Conservation (phyloP, 1,140 invertebrate genomes). For the Melitaea cinxia region DNA sequence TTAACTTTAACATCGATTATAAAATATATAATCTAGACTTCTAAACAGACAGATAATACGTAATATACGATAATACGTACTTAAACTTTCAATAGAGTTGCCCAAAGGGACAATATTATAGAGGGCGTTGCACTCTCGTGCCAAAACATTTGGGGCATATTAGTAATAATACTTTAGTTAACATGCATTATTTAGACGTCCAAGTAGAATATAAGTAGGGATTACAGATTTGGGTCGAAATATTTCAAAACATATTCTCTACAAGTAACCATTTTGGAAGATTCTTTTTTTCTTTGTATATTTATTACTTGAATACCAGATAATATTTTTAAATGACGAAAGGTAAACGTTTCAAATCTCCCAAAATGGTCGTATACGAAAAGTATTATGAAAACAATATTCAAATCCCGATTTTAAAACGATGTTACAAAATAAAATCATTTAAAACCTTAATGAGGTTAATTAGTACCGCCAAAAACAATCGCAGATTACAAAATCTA, state of each 20-base stretch:
- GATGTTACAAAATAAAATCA: background rate
- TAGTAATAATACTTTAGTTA: background rate
- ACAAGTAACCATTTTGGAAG: background rate
- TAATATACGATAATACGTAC: too few relatives aligned
- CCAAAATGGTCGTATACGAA: background rate
- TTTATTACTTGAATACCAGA: background rate
- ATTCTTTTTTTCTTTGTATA: background rate
- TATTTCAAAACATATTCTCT: conserved; percentile 3
- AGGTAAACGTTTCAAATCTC: background rate
- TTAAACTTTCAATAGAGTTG: too few relatives aligned
- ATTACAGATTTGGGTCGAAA: background rate
- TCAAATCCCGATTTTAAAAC: conserved; percentile 5
- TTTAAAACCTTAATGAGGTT: background rate
- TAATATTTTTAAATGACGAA: background rate
- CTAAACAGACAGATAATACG: too few relatives aligned
- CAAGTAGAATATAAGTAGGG: conserved; percentile 3
- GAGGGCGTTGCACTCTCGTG: background rate
- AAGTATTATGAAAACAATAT: conserved; percentile 3
- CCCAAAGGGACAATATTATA: background rate
- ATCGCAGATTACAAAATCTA: conserved; percentile 2
- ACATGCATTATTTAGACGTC: background rate
- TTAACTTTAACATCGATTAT: background rate
- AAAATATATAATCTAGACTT: conserved; percentile 2
- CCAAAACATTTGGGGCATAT: background rate
- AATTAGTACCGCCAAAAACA: background rate